Percentiles rank a stretch among this genome's conserved stretches.
Evolutionary conservation across 2,888 invertebrate species (phyloP).

Genomic region (Tinea trinotella): DNA sequence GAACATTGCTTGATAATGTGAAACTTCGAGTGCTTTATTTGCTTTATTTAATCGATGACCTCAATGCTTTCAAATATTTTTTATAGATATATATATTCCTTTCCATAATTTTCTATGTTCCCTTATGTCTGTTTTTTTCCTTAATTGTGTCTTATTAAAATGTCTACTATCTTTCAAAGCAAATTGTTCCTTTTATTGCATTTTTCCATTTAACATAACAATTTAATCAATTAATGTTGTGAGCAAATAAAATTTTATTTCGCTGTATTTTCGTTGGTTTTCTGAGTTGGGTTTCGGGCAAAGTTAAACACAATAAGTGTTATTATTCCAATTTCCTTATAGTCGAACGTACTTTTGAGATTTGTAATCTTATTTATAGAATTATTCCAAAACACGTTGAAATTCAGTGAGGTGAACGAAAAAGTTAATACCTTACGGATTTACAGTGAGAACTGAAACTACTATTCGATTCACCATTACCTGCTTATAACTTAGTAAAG

Average conservation of each 20-base stretch:
- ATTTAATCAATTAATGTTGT: not conserved
- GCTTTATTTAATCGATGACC: slow-evolving; percentile 3
- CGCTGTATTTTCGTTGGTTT: no score
- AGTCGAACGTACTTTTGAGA: not conserved
- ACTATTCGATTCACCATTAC: not conserved
- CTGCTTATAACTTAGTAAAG: not conserved
- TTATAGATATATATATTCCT: no score
- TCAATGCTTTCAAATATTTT: not conserved
- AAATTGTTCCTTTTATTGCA: not conserved
- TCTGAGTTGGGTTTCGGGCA: no score
- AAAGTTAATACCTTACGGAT: slow-evolving; percentile 12
- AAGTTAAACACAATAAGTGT: no score
- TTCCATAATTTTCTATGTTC: no score
- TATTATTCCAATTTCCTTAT: not conserved
- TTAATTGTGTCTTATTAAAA: no score
- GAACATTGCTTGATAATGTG: slow-evolving; percentile 16
- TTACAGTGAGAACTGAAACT: not conserved
- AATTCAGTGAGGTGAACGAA: slow-evolving; percentile 6
- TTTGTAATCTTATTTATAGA: slow-evolving; percentile 16
- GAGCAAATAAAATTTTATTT: no score
- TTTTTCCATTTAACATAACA: not conserved
- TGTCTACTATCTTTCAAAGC: no score
- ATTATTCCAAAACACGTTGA: slow-evolving; percentile 8
- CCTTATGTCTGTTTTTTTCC: no score
- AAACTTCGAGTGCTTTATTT: slow-evolving; percentile 11